phyloP scores from a whole-genome alignment of 2,888 invertebrate genomes.

The Xylocampa areola region DNA sequence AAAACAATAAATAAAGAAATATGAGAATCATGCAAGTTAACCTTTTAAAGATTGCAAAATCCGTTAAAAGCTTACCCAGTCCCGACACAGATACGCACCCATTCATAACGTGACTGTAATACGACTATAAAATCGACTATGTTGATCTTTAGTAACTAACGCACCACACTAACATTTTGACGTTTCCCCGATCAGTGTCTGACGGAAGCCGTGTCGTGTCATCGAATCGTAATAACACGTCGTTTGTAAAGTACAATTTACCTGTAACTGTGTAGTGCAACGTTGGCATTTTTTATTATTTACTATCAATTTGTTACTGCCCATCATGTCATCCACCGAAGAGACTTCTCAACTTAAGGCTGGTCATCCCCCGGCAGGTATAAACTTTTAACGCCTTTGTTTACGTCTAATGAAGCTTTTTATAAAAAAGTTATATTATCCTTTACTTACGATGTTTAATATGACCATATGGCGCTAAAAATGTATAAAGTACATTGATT shows the following conservation, averaged over 20 bases:
- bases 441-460: not conserved
- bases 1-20: too few species aligned
- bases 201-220: constrained; percentile 52
- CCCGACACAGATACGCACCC: too few species aligned
- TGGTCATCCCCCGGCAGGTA: constrained; percentile 97
- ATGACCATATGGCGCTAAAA: constrained; percentile 20
- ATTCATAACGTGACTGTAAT: too few species aligned
- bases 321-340: constrained; percentile 82
- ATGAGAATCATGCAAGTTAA: too few species aligned
- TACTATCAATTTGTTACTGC: constrained; percentile 28
- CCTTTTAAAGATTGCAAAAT: too few species aligned
- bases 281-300: constrained; percentile 56
- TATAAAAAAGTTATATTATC: not conserved
- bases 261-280: constrained; percentile 47
- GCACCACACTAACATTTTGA: constrained; percentile 56
- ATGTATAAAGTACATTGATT: not conserved
- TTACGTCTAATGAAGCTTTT: constrained; percentile 23
- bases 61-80: too few species aligned
- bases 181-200: constrained; percentile 37
- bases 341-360: constrained; percentile 94
- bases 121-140: constrained; percentile 1
- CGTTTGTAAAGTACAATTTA: constrained; percentile 51
- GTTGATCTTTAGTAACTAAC: not conserved
- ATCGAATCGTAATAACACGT: constrained; percentile 75
- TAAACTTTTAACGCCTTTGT: constrained; percentile 60